Evolutionary conservation across 2,113 vertebrate species (phyloP).

Genomic region (cattle (Bos taurus)): DNA sequence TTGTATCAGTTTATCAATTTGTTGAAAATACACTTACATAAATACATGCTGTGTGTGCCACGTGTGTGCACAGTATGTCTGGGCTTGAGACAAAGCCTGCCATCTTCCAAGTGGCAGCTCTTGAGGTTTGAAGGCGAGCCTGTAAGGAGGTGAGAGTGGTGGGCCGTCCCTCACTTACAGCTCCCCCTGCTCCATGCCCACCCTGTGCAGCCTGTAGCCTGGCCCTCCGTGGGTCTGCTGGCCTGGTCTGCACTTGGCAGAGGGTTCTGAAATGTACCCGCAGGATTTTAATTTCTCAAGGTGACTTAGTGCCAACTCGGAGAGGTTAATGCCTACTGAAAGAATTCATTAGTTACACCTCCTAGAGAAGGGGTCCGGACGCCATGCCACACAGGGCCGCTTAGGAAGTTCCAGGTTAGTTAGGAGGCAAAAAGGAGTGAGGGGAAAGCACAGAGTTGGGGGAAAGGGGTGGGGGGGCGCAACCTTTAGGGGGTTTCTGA

Average conservation of each 20-base stretch:
- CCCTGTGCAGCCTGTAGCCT: fast-evolving
- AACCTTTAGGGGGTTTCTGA: background rate
- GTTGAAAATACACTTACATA: background rate
- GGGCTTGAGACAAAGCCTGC: background rate
- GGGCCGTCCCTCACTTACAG: background rate
- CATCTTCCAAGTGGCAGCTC: background rate
- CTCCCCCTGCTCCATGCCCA: background rate
- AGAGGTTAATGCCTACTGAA: background rate
- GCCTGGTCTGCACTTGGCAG: background rate
- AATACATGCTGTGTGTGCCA: background rate
- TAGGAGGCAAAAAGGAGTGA: background rate
- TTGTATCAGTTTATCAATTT: background rate
- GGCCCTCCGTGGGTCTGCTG: background rate
- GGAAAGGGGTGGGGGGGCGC: too few relatives aligned
- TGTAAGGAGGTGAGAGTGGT: background rate
- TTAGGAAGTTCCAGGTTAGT: background rate
- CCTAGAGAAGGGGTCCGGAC: background rate
- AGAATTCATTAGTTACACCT: background rate
- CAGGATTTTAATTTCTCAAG: background rate
- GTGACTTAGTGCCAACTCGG: background rate
- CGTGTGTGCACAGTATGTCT: background rate
- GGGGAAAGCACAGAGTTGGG: fast-evolving
- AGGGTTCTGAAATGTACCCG: background rate
- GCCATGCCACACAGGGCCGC: background rate
- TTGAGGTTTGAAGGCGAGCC: background rate